phyloP scores from a whole-genome alignment of 2,888 invertebrate genomes.

The Eupithecia subfuscata region DNA sequence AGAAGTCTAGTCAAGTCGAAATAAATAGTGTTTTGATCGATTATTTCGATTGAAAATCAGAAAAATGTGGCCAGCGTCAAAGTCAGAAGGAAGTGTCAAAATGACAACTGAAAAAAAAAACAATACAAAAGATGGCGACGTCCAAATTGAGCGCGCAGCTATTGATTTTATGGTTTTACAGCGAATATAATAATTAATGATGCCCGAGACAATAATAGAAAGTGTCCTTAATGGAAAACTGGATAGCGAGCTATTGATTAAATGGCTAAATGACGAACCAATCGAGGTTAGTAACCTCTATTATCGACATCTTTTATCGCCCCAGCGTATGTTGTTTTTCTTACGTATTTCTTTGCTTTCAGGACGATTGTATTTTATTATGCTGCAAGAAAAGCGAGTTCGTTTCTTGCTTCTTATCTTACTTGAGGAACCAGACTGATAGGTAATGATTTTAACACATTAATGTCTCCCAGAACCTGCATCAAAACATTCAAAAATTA shows the following conservation, averaged over 20 bases:
- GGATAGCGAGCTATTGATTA: constrained; percentile 63
- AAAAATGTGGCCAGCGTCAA: background rate
- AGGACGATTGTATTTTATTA: constrained; percentile 72
- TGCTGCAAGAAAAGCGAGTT: constrained; percentile 80
- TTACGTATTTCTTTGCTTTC: constrained; percentile 46
- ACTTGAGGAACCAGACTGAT: constrained; percentile 82
- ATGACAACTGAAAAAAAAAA: background rate
- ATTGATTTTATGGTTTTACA: constrained; percentile 22
- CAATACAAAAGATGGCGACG: constrained; percentile 8
- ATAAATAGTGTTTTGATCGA: too few species aligned
- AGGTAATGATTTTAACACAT: constrained; percentile 57
- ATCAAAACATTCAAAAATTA: background rate
- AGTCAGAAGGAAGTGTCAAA: background rate
- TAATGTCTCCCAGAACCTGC: background rate
- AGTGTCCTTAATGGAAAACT: constrained; percentile 75
- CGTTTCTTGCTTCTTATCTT: constrained; percentile 83
- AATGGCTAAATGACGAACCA: constrained; percentile 75
- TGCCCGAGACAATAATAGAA: constrained; percentile 79
- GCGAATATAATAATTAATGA: constrained; percentile 48
- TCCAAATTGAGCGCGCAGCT: constrained; percentile 14
- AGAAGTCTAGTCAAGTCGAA: too few species aligned
- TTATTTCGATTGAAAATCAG: too few species aligned
- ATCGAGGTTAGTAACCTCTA: constrained; percentile 74
- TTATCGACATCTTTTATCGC: constrained; percentile 23
- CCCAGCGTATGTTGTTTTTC: constrained; percentile 36